Evolutionary conservation across 2,797 vertebrate species (phyloP).

Genomic region (Bradypodion pumilum): DNA sequence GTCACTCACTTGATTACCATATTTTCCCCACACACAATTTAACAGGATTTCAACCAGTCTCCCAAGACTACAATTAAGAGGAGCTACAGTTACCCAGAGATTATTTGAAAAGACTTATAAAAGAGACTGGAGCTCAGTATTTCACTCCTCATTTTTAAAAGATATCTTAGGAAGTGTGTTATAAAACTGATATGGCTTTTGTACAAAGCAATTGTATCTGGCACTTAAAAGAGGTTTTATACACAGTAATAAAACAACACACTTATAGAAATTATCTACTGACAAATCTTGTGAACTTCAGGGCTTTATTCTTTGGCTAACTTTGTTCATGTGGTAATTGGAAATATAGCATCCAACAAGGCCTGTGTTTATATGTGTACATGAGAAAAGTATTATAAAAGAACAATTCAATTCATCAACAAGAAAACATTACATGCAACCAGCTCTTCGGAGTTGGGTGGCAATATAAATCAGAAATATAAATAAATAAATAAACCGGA

Average conservation of each 20-base stretch:
- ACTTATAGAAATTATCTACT: conserved; percentile 34
- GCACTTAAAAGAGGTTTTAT: conserved; percentile 44
- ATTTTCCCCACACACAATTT: conserved; percentile 27
- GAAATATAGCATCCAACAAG: conserved; percentile 12
- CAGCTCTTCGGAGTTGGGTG: too few species aligned
- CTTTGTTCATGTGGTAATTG: conserved; percentile 1
- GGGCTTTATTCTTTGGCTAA: conserved; percentile 22
- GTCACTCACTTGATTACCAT: conserved; percentile 48
- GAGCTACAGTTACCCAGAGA: conserved; percentile 35
- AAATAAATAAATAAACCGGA: too few species aligned
- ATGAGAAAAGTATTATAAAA: background rate
- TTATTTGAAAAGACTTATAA: conserved; percentile 47
- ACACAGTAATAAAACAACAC: conserved; percentile 40
- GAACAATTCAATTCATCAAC: conserved; percentile 30
- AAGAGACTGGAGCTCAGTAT: conserved; percentile 45
- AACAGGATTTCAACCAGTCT: conserved; percentile 61
- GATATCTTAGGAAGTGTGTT: conserved; percentile 56
- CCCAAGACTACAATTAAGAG: conserved; percentile 50
- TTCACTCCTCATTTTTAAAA: conserved; percentile 8
- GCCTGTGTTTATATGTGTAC: background rate
- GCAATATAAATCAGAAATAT: too few species aligned
- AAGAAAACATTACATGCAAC: conserved; percentile 37
- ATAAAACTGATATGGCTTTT: conserved; percentile 45
- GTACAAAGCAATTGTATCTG: conserved; percentile 35
- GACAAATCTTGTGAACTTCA: conserved; percentile 29